Percentiles rank a stretch among this genome's conserved stretches.
phyloP scores from a whole-genome alignment of 2,888 invertebrate genomes.

The Ophioninae sp. region DNA sequence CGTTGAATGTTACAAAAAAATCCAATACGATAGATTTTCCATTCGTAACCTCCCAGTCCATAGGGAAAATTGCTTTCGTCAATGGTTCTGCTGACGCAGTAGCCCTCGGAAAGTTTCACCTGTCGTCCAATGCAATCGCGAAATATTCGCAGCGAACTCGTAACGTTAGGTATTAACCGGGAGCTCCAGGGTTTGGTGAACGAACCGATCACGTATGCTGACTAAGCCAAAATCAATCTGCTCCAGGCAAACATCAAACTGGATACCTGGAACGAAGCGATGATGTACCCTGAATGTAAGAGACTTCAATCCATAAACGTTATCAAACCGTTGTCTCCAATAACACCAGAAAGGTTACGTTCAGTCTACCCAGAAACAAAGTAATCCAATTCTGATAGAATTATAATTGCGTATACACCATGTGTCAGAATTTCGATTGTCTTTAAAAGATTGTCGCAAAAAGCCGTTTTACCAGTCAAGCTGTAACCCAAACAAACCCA shows the following conservation, averaged over 20 bases:
- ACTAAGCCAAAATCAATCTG: constrained; percentile 18
- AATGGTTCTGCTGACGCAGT: background rate
- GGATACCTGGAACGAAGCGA: background rate
- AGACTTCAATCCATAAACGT: background rate
- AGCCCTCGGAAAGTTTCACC: background rate
- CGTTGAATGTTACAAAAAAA: constrained; percentile 1
- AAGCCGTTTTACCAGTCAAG: too few species aligned
- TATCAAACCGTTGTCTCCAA: background rate
- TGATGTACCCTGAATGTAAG: background rate
- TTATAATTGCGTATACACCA: background rate
- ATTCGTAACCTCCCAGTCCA: background rate
- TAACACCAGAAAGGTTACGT: constrained; percentile 9
- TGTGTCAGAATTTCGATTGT: background rate
- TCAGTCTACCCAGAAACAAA: background rate
- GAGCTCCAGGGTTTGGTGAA: background rate
- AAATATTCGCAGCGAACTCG: constrained; percentile 20
- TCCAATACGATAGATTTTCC: background rate
- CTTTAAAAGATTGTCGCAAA: background rate
- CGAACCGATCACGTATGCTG: constrained; percentile 24
- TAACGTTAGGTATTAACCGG: constrained; percentile 7
- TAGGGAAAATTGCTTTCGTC: background rate
- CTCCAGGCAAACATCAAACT: constrained; percentile 13
- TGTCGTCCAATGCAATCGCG: constrained; percentile 2
- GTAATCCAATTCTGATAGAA: background rate
- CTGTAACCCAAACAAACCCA: background rate